phyloP scores from a whole-genome alignment of 2,797 vertebrate species.

The Alectoris magna region DNA sequence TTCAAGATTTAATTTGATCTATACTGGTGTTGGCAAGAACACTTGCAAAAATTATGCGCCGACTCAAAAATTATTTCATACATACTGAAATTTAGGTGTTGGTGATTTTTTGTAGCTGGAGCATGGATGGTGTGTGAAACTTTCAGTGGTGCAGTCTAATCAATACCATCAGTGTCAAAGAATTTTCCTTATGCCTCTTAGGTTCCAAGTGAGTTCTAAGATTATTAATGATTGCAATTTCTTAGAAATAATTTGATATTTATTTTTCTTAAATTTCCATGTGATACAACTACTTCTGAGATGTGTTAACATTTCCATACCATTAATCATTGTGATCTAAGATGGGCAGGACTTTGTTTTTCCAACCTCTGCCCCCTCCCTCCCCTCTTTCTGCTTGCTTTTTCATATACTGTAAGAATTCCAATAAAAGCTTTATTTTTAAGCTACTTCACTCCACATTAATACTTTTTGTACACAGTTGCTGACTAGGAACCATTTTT shows the following conservation, averaged over 20 bases:
- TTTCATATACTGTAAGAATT: background rate
- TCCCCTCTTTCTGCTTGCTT: background rate
- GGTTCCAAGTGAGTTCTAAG: background rate
- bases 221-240: slow-evolving; percentile 29
- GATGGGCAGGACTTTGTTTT: slow-evolving; percentile 3
- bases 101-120: slow-evolving; percentile 12
- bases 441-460: background rate
- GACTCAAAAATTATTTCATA: slow-evolving; percentile 12
- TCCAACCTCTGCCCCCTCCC: background rate
- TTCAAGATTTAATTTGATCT: slow-evolving; percentile 19
- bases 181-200: background rate
- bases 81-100: slow-evolving; percentile 7
- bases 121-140: background rate
- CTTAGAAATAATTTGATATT: slow-evolving; percentile 9
- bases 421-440: background rate
- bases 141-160: slow-evolving; percentile 31
- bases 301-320: slow-evolving; percentile 24
- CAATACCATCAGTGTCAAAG: slow-evolving; percentile 12
- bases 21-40: background rate
- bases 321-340: slow-evolving; percentile 32
- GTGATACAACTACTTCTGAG: slow-evolving; percentile 20
- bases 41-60: background rate
- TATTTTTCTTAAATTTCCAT: slow-evolving; percentile 16
- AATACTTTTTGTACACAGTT: background rate
- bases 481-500: background rate